Percentiles rank a stretch among this genome's conserved stretches.
Evolutionary conservation across 2,113 vertebrate species (phyloP).

Genomic region (Lethenteron reissneri): DNA sequence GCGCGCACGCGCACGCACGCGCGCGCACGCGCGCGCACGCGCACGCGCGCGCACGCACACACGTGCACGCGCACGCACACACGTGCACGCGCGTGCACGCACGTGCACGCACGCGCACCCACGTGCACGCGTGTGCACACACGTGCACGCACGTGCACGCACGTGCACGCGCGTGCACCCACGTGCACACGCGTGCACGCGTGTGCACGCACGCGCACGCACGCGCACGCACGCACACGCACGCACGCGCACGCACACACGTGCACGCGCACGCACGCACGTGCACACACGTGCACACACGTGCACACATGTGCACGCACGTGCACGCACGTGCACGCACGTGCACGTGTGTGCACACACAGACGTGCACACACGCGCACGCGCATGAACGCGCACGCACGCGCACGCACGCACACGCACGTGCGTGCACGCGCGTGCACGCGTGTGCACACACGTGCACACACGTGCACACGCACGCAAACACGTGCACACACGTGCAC

Average conservation of each 20-base stretch:
- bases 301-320: neutral
- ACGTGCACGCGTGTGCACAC: no score
- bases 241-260: neutral
- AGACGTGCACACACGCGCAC: no score
- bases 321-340: neutral
- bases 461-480: neutral
- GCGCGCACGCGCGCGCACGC: neutral
- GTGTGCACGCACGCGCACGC: neutral
- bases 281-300: neutral
- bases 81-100: neutral
- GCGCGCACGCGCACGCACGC: neutral
- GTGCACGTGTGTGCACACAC: no score
- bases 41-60: neutral
- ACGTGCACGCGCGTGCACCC: neutral
- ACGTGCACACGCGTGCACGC: neutral
- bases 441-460: neutral
- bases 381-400: neutral
- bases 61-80: neutral
- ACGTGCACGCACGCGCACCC: neutral
- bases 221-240: neutral
- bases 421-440: neutral
- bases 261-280: neutral
- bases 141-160: neutral
- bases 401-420: constrained; percentile 3
- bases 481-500: no score